Percentiles rank a stretch among this genome's conserved stretches.
phyloP scores from a whole-genome alignment of 2,113 vertebrate species.

The Chionomys nivalis region DNA sequence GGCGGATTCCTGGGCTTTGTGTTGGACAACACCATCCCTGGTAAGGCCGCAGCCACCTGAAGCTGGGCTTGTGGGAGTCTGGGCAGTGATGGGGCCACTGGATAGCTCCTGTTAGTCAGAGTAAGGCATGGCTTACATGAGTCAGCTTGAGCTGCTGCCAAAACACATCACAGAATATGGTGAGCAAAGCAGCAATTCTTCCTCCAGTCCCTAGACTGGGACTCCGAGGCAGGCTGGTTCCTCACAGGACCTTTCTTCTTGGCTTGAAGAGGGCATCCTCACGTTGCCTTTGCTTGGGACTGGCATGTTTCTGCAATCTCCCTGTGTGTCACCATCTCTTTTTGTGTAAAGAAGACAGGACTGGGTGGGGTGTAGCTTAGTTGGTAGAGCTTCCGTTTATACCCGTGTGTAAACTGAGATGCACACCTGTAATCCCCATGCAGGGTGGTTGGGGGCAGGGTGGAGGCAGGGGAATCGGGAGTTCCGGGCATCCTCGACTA shows the following conservation, averaged over 20 bases:
- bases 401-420: not conserved
- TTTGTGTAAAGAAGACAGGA: not conserved
- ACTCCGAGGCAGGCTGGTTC: not conserved
- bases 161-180: not conserved
- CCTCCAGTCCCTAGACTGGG: not conserved
- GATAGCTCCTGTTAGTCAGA: no score
- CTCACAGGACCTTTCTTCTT: not conserved
- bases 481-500: not conserved
- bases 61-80: not conserved
- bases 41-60: slow-evolving; percentile 82
- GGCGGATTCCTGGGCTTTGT: slow-evolving; percentile 95
- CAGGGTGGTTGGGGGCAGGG: not conserved
- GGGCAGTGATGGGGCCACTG: not conserved
- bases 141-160: not conserved
- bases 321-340: not conserved
- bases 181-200: not conserved
- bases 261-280: not conserved
- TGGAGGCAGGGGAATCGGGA: no score
- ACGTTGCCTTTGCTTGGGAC: not conserved
- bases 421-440: no score
- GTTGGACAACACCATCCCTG: slow-evolving; percentile 96
- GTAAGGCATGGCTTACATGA: not conserved
- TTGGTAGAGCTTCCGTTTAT: not conserved
- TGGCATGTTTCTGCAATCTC: not conserved
- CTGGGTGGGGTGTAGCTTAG: not conserved